Evolutionary conservation across 1,140 invertebrate species (phyloP).

Genomic region (Phymastichus coffea): DNA sequence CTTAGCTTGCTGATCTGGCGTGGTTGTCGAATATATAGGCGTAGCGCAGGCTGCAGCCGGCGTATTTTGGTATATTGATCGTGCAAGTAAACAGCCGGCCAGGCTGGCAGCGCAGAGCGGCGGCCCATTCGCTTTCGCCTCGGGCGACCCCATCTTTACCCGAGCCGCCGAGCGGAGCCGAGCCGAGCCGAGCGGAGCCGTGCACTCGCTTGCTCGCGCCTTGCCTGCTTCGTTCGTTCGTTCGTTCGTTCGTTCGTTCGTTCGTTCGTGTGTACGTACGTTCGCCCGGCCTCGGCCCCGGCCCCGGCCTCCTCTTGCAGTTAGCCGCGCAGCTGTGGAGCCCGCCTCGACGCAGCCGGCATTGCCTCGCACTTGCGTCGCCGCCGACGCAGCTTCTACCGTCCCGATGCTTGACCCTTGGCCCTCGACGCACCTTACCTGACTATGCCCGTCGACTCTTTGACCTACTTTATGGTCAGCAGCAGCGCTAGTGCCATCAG

Average conservation of each 20-base stretch:
- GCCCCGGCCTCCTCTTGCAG: background rate
- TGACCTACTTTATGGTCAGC: too few species aligned
- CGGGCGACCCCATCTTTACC: slow-evolving; percentile 52
- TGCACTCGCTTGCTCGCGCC: slow-evolving; percentile 36
- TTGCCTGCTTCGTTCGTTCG: slow-evolving; percentile 42
- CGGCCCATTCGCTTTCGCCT: too few species aligned
- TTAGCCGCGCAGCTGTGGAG: background rate
- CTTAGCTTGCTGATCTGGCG: too few species aligned
- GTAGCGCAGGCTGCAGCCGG: too few species aligned
- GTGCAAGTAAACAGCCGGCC: slow-evolving; percentile 50
- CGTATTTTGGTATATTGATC: slow-evolving; percentile 60
- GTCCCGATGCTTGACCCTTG: too few species aligned
- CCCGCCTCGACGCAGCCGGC: background rate
- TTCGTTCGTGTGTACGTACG: slow-evolving; percentile 7
- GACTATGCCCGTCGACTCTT: too few species aligned
- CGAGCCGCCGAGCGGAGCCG: slow-evolving; percentile 46
- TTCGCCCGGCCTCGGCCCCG: background rate
- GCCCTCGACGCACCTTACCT: too few species aligned
- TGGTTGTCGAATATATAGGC: too few species aligned
- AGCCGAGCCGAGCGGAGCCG: slow-evolving; percentile 38
- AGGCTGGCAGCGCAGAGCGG: too few species aligned
- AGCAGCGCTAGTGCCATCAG: too few species aligned
- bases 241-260: slow-evolving; percentile 20
- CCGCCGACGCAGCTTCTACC: too few species aligned
- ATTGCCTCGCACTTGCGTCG: too few species aligned